Base-by-base conservation (phyloP, 1,140 invertebrate genomes). In the Cydia strobilella region DNA sequence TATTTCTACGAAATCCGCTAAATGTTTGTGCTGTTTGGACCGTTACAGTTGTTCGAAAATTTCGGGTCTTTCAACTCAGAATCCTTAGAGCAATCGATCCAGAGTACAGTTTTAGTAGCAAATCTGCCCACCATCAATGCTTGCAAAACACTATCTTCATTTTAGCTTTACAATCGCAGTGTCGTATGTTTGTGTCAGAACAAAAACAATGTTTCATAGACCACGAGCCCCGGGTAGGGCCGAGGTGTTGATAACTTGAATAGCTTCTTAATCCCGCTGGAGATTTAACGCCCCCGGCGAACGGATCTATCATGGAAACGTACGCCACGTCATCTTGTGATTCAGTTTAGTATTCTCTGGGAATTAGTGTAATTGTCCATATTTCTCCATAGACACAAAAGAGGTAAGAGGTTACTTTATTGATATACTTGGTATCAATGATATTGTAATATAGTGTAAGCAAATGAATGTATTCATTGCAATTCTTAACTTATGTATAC, bases 201-300 rank as follows among this genome's bases (percentile, higher is more conserved):
- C n/a, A 66, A 66, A 35, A 35, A 5, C 25, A 66, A 66, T 31
- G 12, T 66, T 31, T 2, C 63, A 18, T 66, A 66, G 15, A 69
- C 42, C 31, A 69, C 23, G 62, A 69, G 65, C 7, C 65, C 65
- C 74, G 51, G 39, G 23, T 74, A 69, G 63, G 51, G 75, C 76
- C 78, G 77, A 74, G 77, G 77, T 77, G 77, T 78, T 80, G 82
- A 84, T 80, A n/a, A n/a, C n/a, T 25, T 25, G 1, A 3, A 31
- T 31, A 72, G 77, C 72, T 79, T 66, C 51, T 20, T 84, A 76
- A 83, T 81, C 79, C 84, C 76, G 73, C 20, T 75, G 77, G 79
- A 76, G 75, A 80, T 80, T 81, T 80, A 82, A 81, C 75, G 65
- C 74, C 74, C 42, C 77, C 81, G 80, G 82, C 81, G 80, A 80